phyloP scores from a whole-genome alignment of 2,888 invertebrate genomes.

The Thelaira solivaga region DNA sequence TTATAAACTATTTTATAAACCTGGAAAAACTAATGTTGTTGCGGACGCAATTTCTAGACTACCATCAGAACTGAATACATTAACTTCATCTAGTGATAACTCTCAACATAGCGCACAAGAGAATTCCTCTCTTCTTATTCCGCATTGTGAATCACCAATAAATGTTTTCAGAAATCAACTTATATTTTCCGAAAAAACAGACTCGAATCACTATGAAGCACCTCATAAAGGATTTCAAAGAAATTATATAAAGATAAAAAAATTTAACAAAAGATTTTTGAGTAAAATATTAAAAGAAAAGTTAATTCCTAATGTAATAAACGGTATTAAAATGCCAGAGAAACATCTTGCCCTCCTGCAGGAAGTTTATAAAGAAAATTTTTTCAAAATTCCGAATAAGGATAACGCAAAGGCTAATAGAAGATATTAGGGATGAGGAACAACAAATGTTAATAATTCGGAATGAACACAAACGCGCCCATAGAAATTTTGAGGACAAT shows the following conservation, averaged over 20 bases:
- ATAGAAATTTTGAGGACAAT: not conserved
- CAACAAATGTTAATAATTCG: not conserved
- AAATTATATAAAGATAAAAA: not conserved
- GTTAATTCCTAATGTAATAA: too few species aligned
- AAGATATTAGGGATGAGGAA: slow-evolving; percentile 28
- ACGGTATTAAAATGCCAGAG: too few species aligned
- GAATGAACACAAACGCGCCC: not conserved
- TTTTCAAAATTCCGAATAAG: not conserved
- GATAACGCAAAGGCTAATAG: slow-evolving; percentile 23
- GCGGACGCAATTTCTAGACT: slow-evolving; percentile 31
- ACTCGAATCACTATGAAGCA: not conserved
- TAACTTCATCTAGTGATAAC: not conserved
- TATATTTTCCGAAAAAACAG: not conserved
- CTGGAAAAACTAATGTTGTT: slow-evolving; percentile 47
- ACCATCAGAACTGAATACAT: not conserved
- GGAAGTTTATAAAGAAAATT: too few species aligned
- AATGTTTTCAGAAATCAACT: slow-evolving; percentile 15
- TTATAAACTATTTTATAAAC: slow-evolving; percentile 33
- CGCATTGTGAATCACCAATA: slow-evolving; percentile 1
- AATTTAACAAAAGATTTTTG: not conserved
- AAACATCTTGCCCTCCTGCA: not conserved
- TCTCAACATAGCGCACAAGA: slow-evolving; percentile 8
- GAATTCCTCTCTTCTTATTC: not conserved
- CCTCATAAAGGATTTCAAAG: not conserved
- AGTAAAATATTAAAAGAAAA: not conserved